Evolutionary conservation across 2,888 invertebrate genomes (phyloP).

Genomic region (Lochmaea capreae): DNA sequence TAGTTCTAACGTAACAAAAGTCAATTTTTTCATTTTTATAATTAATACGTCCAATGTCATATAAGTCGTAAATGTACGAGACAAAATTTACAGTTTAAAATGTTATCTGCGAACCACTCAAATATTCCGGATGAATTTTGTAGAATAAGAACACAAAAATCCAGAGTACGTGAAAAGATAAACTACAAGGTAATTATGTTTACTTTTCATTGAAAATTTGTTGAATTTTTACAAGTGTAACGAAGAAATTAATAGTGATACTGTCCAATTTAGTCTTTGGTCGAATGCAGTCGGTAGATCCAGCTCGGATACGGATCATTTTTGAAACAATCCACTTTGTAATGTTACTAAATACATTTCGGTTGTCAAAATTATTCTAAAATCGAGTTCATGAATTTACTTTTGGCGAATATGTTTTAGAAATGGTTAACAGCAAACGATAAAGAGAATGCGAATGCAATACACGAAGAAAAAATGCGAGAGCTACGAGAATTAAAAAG

Average conservation of each 20-base stretch:
- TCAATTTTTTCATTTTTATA: not conserved
- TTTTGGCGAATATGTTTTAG: not conserved
- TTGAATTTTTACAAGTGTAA: too few species aligned
- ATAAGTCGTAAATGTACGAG: not conserved
- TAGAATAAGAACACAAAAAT: constrained; percentile 5
- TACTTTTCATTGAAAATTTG: not conserved
- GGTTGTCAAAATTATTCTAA: not conserved
- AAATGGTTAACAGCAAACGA: constrained; percentile 10
- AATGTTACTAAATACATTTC: too few species aligned
- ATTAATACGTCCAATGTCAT: not conserved
- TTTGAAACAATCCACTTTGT: too few species aligned
- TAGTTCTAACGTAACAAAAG: too few species aligned
- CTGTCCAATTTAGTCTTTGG: too few species aligned
- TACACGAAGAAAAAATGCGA: constrained; percentile 4
- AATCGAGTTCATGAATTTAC: not conserved
- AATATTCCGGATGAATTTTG: constrained; percentile 16
- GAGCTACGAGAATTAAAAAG: constrained; percentile 19
- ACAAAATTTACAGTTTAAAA: constrained; percentile 11
- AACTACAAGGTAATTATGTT: constrained; percentile 10
- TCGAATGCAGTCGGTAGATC: too few species aligned
- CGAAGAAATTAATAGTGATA: too few species aligned
- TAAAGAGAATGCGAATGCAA: not conserved
- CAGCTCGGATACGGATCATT: too few species aligned
- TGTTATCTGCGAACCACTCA: not conserved
- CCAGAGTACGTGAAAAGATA: not conserved